Evolutionary conservation across 2,797 vertebrate species (phyloP), one percentile per base, ranked within the genome.

Genomic region (Amblyopsis hoosieri): DNA sequence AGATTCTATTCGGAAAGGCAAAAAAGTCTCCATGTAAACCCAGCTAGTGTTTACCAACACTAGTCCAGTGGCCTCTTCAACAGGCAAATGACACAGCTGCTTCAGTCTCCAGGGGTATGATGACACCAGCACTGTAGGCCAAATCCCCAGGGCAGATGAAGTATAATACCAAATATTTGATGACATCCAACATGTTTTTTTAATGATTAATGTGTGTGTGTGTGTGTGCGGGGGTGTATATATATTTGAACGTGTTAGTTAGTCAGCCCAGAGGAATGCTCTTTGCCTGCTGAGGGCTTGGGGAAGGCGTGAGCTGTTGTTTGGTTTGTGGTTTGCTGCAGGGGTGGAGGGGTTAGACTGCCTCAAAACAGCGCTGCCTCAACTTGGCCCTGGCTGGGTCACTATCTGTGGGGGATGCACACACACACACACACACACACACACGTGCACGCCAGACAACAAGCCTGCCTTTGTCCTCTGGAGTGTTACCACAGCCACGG

Each of bases 261-360:
- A 87, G 86, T 95, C 91, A 93, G 85, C 80, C 78, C 83, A 79
- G 61, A 90, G 93, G 94, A 95, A 95, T 94, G 94, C 68, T 74
- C 72, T 80, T 79, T 60, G 89, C 86, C 89, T 79, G 87, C 76
- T 54, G 70, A 74, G 76, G 69, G 84, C 84, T 85, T 69, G 72
- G 88, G 88, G 85, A 90, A 90, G 92, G 87, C 79, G 93, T 93
- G 91, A 93, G 94, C 87, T 87, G 88, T 87, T 86, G 91, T 91
- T 94, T 92, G 91, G 84, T 92, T 93, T 95, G 94, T 66, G 86
- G 93, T 86, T 81, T 87, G 80, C 85, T 85, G 83, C 85, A 75
- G 88, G 89, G 92, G 89, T 90, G 90, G 88, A 89, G 88, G 90
- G 88, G 89, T 92, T 89, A 86, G 80, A 85, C 65, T 79, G 54